These are phyloP conservation scores for Nycticebus coucang DNA, from an alignment of 2,113 vertebrate species.

Conservation along the genomic window DNA sequence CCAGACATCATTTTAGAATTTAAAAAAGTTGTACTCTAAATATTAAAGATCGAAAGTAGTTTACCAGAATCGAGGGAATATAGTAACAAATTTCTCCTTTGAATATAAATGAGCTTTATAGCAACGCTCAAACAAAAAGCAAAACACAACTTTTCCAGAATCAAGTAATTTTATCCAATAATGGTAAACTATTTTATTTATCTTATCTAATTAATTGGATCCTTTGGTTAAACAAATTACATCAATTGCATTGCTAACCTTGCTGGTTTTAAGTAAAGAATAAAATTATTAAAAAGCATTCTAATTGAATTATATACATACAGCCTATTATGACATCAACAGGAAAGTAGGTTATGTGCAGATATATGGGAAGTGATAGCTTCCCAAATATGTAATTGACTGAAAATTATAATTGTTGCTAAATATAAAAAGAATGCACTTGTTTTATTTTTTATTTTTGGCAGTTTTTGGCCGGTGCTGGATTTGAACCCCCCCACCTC, in stretches of 20 bases:
- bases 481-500: too few relatives aligned
- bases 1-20: neutral
- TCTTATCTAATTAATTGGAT: conserved; percentile 18
- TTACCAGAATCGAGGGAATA: neutral
- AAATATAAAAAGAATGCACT: neutral
- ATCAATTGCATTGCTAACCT: conserved; percentile 8
- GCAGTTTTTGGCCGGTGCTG: too few relatives aligned
- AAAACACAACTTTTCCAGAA: neutral
- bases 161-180: neutral
- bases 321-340: neutral
- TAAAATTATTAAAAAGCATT: neutral
- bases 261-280: conserved; percentile 38
- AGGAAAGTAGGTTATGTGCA: neutral
- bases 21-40: neutral
- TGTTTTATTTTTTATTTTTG: too few relatives aligned
- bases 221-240: conserved; percentile 28
- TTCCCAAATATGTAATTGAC: neutral
- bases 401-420: neutral
- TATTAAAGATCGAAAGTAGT: neutral
- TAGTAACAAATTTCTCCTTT: neutral
- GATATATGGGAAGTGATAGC: conserved; percentile 54
- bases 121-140: neutral
- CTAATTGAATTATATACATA: conserved; percentile 58
- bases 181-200: neutral
- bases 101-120: neutral